Evolutionary conservation across 2,113 vertebrate species (phyloP), one percentile per base, ranked within the genome.

Genomic region (Procavia capensis): DNA sequence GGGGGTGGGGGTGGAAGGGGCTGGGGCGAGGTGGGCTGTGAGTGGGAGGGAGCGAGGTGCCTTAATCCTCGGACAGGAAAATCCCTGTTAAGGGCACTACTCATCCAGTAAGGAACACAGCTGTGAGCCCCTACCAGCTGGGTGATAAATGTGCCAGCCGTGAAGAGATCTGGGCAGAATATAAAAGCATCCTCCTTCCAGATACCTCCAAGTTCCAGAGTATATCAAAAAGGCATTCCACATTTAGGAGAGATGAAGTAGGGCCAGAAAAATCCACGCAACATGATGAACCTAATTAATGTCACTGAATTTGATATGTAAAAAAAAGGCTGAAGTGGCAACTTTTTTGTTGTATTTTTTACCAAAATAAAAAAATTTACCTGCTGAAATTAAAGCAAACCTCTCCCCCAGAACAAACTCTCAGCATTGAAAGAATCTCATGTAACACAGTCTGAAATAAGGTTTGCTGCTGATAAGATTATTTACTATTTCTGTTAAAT

Each of bases 11-110:
- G n/a, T n/a, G n/a, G n/a, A n/a, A n/a, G n/a, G n/a, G n/a, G n/a
- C n/a, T n/a, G n/a, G n/a, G n/a, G n/a, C n/a, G n/a, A n/a, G n/a
- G n/a, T n/a, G n/a, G n/a, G n/a, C n/a, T n/a, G n/a, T n/a, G n/a
- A n/a, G 41, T 20, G 19, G 45, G 54, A 91, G 79, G 36, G 47
- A n/a, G n/a, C n/a, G n/a, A n/a, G n/a, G n/a, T n/a, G 2, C 24
- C 43, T 36, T 70, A 43, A 20, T 91, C 59, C 41, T 2, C 6
- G 39, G 34, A 41, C 89, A 70, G 79, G 9, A 9, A 80, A 64
- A 45, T 87, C 76, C 47, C 47, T 91, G 66, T 75, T 83, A 96
- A 87, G 83, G 86, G 29, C 74, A 83, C 45, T 61, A 85, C 47
- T 29, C 76, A 25, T 41, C 36, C 72, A 25, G 19, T 22, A 70